phyloP scores from a whole-genome alignment of 2,113 vertebrate species.

The Atractosteus spatula region DNA sequence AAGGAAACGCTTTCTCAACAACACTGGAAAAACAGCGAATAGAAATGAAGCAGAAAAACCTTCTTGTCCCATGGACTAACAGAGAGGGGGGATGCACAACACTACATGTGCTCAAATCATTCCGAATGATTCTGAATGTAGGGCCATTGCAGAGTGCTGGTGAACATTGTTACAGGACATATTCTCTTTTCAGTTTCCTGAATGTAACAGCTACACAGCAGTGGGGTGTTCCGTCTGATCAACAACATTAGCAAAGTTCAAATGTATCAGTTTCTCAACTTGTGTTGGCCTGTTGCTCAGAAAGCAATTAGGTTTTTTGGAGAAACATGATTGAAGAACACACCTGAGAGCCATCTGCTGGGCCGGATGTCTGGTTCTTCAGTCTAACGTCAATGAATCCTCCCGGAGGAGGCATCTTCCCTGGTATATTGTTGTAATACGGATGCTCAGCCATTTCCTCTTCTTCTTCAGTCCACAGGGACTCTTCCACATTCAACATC shows the following conservation, averaged over 20 bases:
- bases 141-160: too few species aligned
- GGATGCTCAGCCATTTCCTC: constrained; percentile 76
- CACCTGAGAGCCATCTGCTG: constrained; percentile 73
- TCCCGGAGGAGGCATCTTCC: constrained; percentile 83
- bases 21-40: too few species aligned
- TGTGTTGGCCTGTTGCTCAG: not conserved
- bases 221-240: too few species aligned
- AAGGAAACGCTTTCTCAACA: too few species aligned
- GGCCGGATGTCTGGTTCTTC: constrained; percentile 57
- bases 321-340: constrained; percentile 3
- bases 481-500: constrained; percentile 89
- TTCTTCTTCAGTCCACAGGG: constrained; percentile 84
- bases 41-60: too few species aligned
- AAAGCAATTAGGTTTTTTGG: not conserved
- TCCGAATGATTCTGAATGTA: too few species aligned
- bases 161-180: too few species aligned
- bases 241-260: not conserved
- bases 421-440: constrained; percentile 91
- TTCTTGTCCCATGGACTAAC: too few species aligned
- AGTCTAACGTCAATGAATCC: constrained; percentile 80
- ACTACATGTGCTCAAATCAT: too few species aligned
- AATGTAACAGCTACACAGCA: too few species aligned
- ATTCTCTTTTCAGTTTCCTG: too few species aligned
- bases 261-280: not conserved
- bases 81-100: too few species aligned